These are phyloP conservation scores for Sesia apiformis DNA, from an alignment of 2,888 invertebrate species.

Conservation along the genomic window DNA sequence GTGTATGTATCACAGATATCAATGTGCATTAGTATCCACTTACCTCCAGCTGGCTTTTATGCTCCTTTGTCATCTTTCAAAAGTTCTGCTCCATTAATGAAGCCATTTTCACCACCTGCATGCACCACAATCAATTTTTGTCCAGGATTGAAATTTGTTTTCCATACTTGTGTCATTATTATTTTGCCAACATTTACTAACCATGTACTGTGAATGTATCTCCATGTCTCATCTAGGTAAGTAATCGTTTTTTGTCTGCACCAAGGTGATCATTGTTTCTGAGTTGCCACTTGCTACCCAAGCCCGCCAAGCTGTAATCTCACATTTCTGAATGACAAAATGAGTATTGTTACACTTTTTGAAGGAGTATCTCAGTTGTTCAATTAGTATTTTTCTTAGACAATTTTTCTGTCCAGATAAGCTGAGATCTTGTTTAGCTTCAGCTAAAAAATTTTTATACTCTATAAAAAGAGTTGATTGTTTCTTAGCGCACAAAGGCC, in stretches of 20 bases:
- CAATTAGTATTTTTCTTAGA: neutral
- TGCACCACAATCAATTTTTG: neutral
- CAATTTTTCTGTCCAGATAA: no score
- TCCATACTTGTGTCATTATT: neutral
- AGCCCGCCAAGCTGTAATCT: neutral
- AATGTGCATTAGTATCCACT: no score
- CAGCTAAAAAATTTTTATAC: no score
- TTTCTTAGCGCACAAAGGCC: no score
- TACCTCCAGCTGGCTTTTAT: no score
- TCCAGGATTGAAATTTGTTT: neutral
- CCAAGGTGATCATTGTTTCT: neutral
- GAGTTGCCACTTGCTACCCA: neutral
- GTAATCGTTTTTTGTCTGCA: neutral
- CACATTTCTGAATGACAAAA: neutral
- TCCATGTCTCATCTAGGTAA: neutral
- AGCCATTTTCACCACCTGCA: neutral
- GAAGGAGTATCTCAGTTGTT: neutral
- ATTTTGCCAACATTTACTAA: neutral
- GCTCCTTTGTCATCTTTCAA: no score
- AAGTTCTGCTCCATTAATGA: neutral
- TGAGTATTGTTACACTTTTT: neutral
- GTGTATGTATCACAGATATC: no score
- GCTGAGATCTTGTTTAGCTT: no score
- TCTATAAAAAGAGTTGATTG: no score
- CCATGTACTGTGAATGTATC: neutral